Conservation (phyloP, 2,888 invertebrate genomes). For the Escarpia spicata region DNA sequence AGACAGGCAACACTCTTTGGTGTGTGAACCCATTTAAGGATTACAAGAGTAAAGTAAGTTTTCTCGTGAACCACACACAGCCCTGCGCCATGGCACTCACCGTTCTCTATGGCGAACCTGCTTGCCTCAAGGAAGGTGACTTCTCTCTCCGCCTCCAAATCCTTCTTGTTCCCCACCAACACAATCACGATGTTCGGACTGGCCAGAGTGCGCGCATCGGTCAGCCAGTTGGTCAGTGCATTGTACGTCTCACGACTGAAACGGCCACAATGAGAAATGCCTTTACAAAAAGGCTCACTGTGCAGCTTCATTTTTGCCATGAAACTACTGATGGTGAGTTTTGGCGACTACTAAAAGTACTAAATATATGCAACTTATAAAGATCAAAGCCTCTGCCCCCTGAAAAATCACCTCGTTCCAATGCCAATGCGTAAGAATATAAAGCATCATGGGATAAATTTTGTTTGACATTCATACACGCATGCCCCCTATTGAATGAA, state of each 20-base stretch:
- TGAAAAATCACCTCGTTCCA: no score
- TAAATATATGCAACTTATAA: no score
- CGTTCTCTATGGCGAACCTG: slow-evolving; percentile 86
- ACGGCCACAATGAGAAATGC: slow-evolving; percentile 23
- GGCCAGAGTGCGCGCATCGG: slow-evolving; percentile 82
- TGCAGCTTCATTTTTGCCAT: not conserved
- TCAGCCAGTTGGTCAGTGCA: slow-evolving; percentile 71
- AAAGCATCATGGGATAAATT: no score
- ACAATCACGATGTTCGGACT: slow-evolving; percentile 84
- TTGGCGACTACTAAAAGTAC: no score
- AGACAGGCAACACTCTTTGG: no score
- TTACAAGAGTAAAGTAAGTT: no score
- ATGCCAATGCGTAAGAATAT: no score
- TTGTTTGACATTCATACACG: no score
- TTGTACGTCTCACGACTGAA: slow-evolving; percentile 69
- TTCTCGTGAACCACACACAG: no score
- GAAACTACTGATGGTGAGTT: not conserved
- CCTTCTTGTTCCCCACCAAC: slow-evolving; percentile 84
- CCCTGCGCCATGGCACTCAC: slow-evolving; percentile 62
- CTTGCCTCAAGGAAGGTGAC: slow-evolving; percentile 85
- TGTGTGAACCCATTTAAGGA: no score
- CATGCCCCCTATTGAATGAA: no score
- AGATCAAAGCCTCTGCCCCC: no score
- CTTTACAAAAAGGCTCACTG: not conserved
- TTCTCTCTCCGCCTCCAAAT: slow-evolving; percentile 82